These are phyloP conservation scores for Spisula subtruncata DNA, from an alignment of 2,888 invertebrate genomes.

Conservation along the genomic window DNA sequence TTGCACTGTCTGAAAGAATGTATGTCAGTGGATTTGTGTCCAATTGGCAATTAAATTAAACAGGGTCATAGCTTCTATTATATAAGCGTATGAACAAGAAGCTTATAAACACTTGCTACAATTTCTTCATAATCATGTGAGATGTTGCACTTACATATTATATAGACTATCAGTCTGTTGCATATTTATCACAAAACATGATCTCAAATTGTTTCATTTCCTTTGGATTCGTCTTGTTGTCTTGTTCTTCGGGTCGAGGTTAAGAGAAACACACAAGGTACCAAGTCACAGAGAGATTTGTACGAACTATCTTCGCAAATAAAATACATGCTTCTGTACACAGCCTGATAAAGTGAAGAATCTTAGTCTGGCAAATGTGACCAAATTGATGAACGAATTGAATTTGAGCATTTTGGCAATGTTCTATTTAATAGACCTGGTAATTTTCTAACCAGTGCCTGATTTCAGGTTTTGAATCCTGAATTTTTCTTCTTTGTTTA, in stretches of 20 bases:
- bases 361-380: background rate
- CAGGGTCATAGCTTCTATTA: background rate
- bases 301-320: slow-evolving; percentile 9
- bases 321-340: slow-evolving; percentile 20
- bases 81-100: background rate
- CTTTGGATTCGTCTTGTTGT: slow-evolving; percentile 30
- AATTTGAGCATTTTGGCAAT: background rate
- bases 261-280: slow-evolving; percentile 1
- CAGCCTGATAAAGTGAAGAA: background rate
- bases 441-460: no score
- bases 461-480: no score
- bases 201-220: slow-evolving; percentile 17
- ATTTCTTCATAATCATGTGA: background rate
- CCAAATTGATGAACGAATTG: background rate
- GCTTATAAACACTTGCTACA: background rate
- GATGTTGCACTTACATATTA: no score
- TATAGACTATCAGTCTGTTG: background rate
- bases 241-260: slow-evolving; percentile 31
- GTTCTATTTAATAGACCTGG: background rate
- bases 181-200: slow-evolving; percentile 1
- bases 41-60: background rate
- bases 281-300: slow-evolving; percentile 9
- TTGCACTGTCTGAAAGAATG: background rate
- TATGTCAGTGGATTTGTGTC: background rate
- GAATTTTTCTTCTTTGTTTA: no score